phyloP scores from a whole-genome alignment of 1,140 invertebrate species.

The Bombus confusus region DNA sequence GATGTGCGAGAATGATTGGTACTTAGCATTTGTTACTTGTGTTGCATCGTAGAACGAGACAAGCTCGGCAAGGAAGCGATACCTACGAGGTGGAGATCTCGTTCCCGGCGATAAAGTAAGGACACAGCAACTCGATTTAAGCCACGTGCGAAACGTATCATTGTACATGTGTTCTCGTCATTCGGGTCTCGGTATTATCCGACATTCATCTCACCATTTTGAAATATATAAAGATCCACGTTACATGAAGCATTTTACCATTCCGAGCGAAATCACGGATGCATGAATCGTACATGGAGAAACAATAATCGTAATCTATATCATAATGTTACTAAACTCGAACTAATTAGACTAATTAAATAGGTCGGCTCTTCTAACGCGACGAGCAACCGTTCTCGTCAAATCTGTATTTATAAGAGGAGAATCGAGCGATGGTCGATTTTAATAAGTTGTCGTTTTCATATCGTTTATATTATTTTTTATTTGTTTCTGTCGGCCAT shows the following conservation, averaged over 20 bases:
- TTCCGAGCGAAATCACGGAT: neutral
- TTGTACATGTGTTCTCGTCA: constrained; percentile 50
- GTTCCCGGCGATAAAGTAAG: constrained; percentile 96
- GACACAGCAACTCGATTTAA: constrained; percentile 71
- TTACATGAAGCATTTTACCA: neutral
- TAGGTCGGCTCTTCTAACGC: neutral
- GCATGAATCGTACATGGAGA: constrained; percentile 21
- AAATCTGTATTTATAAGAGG: neutral
- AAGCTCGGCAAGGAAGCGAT: constrained; percentile 85
- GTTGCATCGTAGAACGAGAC: constrained; percentile 81
- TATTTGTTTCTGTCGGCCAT: neutral
- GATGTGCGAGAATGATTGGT: constrained; percentile 13
- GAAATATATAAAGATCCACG: constrained; percentile 6
- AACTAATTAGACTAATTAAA: constrained; percentile 24
- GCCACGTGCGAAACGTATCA: constrained; percentile 50
- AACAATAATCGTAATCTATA: neutral
- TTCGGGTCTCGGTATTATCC: constrained; percentile 23
- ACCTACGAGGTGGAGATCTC: constrained; percentile 94
- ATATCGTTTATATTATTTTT: neutral
- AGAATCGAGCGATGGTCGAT: neutral
- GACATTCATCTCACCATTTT: constrained; percentile 40
- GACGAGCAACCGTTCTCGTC: neutral
- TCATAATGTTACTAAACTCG: constrained; percentile 25
- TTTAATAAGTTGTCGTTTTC: constrained; percentile 15
- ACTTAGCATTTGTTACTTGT: constrained; percentile 74